phyloP scores from a whole-genome alignment of 2,797 vertebrate species.

The Morus bassanus region DNA sequence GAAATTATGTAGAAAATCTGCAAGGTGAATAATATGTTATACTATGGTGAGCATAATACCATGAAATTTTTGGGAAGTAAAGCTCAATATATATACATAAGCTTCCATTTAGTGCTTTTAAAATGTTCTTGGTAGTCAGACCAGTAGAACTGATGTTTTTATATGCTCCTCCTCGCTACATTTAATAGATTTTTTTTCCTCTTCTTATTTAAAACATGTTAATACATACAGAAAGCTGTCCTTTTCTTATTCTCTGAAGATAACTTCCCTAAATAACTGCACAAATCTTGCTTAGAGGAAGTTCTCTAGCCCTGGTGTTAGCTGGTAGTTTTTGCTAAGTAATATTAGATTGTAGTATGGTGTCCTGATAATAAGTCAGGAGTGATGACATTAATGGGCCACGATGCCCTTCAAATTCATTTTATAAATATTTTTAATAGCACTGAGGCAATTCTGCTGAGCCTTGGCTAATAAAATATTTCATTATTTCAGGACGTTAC shows the following conservation, averaged over 20 bases:
- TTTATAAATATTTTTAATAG: slow-evolving; percentile 26
- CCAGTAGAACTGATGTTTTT: not conserved
- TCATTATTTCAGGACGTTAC: not conserved
- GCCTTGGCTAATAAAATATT: not conserved
- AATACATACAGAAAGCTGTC: not conserved
- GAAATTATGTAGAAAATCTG: not conserved
- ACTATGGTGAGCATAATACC: not conserved
- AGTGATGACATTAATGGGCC: not conserved
- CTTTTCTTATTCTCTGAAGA: not conserved
- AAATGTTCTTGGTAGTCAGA: not conserved
- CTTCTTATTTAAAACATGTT: not conserved
- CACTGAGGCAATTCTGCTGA: not conserved
- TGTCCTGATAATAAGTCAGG: not conserved
- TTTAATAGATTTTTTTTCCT: not conserved
- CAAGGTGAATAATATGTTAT: not conserved
- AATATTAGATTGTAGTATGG: not conserved
- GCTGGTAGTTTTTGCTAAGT: not conserved
- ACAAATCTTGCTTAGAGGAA: not conserved
- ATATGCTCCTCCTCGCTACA: not conserved
- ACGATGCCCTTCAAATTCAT: not conserved
- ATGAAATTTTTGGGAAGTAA: not conserved
- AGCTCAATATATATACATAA: not conserved
- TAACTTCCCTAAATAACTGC: not conserved
- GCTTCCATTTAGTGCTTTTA: not conserved
- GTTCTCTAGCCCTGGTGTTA: not conserved